Percentiles rank a stretch among this genome's conserved stretches.
Conservation (phyloP, 2,797 vertebrate genomes). For the Xenopus petersii region DNA sequence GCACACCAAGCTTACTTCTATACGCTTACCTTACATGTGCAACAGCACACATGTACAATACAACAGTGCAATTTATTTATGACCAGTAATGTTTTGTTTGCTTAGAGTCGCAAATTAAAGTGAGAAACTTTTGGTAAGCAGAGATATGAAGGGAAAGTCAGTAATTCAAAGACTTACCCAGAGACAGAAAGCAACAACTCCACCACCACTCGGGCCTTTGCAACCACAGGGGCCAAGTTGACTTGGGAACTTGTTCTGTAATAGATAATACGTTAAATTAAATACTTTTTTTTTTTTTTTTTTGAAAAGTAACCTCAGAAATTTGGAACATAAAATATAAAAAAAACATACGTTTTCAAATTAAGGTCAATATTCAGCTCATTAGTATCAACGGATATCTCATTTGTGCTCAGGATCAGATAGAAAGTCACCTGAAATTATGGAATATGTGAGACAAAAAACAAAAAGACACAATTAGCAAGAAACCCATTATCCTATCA, state of each 20-base stretch:
- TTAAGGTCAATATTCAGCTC: conserved; percentile 81
- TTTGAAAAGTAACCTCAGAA: not conserved
- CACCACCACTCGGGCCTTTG: conserved; percentile 83
- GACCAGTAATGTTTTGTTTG: no score
- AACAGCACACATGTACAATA: no score
- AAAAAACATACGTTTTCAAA: conserved; percentile 82
- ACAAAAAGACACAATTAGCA: not conserved
- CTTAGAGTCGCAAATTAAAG: no score
- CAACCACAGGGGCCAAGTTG: conserved; percentile 70
- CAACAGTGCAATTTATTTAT: no score
- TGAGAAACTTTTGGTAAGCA: no score
- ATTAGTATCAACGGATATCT: conserved; percentile 79
- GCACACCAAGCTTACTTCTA: no score
- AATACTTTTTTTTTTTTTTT: not conserved
- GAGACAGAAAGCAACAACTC: conserved; percentile 85
- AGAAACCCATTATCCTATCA: no score
- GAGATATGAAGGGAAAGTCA: no score
- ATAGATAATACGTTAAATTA: not conserved
- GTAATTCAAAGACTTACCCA: conserved; percentile 71
- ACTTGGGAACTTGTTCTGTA: conserved; percentile 87
- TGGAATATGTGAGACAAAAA: conserved; percentile 25
- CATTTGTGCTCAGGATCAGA: conserved; percentile 83
- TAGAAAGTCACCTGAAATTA: conserved; percentile 80
- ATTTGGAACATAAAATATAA: no score
- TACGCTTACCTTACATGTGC: no score